phyloP scores from a whole-genome alignment of 1,140 invertebrate species.

The Diorhabda sublineata region DNA sequence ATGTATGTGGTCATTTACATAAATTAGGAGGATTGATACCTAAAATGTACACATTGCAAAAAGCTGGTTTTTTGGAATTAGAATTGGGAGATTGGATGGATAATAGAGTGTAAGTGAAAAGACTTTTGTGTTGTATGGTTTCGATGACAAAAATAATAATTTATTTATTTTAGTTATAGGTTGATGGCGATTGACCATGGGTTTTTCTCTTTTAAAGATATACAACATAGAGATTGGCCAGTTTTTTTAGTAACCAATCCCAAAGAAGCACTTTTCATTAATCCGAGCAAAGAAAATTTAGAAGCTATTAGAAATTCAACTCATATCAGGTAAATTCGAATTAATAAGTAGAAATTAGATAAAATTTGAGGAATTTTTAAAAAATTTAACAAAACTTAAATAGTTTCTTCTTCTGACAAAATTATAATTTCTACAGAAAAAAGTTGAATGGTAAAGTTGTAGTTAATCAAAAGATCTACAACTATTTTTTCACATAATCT shows the following conservation, averaged over 20 bases:
- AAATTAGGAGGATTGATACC: constrained; percentile 72
- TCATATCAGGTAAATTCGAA: constrained; percentile 63
- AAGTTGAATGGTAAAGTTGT: too few species aligned
- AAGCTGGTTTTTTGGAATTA: constrained; percentile 79
- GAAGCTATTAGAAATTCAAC: constrained; percentile 66
- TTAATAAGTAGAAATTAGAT: too few species aligned
- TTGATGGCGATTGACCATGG: constrained; percentile 84
- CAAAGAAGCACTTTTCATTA: constrained; percentile 71
- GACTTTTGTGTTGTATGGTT: not conserved
- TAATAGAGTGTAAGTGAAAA: constrained; percentile 68
- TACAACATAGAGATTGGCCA: constrained; percentile 74
- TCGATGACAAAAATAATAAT: not conserved
- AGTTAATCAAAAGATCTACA: too few species aligned
- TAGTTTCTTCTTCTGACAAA: too few species aligned
- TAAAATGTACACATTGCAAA: constrained; percentile 84
- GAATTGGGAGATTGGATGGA: constrained; percentile 94
- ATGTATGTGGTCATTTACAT: constrained; percentile 92
- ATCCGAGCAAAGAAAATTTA: constrained; percentile 71
- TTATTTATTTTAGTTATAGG: constrained; percentile 60
- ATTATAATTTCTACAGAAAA: too few species aligned
- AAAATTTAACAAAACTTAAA: too few species aligned
- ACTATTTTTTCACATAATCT: too few species aligned
- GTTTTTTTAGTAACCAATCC: constrained; percentile 84
- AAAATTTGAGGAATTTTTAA: too few species aligned
- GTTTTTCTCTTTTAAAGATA: constrained; percentile 83